Evolutionary conservation across 2,888 invertebrate species (phyloP), one percentile per base, ranked within the genome.

Genomic region (Euzophera pinguis): DNA sequence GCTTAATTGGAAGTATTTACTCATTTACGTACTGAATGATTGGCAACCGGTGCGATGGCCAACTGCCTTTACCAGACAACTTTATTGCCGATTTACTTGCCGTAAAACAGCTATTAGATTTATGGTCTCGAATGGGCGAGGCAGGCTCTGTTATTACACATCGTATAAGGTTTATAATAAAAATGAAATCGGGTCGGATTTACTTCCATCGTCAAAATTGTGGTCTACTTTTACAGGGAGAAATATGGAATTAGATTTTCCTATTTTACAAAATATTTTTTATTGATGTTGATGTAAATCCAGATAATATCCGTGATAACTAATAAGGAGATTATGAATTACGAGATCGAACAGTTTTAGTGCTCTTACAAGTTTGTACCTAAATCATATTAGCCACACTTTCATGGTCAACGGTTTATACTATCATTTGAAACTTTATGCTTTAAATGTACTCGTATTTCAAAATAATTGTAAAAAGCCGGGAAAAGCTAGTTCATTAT

Each of bases 71-170:
- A 62, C 59, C 53, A 65, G 67, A 73, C 73, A 72, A 70, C 64
- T 81, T 81, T 76, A 79, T 70, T 67, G 39, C 64, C 64, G 64
- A 73, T 72, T 63, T 67, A 70, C 67, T 75, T 74, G 67, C 70
- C 63, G 69, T 77, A 71, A 78, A 78, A 61, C 64, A 64, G 60
- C 55, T 53, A 57, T 64, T 69, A 67, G 71, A 73, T 81, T 81
- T 81, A 76, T 67, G 69, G 65, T 14, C 32, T 16, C 45, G 13
- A 9, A 16, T 45, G 32, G 45, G 16, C 45, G 32, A 32, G 45
- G 16, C 43, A 29, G 41, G 39, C 39, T 29, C 14, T 12, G 16
- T 32, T 41, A 32, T 45, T 45, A 45, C 34, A 16, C 45, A 32
- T 45, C 45, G 16, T 45, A 45, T 45, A 32, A 14, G 45, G 45